Evolutionary conservation across 2,797 vertebrate genomes (phyloP).

Genomic region (Phyllotis vaccarum): DNA sequence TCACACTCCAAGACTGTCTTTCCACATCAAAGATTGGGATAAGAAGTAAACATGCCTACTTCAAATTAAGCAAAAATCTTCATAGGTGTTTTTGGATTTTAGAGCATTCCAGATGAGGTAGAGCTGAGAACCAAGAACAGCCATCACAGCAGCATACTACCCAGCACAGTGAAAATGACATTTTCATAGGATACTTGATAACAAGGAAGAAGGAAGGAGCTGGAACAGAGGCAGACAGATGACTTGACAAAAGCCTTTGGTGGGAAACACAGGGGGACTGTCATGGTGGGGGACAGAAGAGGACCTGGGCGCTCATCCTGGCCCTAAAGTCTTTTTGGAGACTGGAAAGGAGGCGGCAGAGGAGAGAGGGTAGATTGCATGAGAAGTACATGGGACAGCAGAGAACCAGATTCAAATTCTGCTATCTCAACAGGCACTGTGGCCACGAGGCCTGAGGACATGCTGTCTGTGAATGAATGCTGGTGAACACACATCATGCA

Average conservation of each 20-base stretch:
- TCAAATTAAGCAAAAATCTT: neutral
- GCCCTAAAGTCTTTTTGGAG: neutral
- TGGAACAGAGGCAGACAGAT: neutral
- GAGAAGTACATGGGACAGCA: neutral
- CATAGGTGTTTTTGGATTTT: neutral
- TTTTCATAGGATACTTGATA: neutral
- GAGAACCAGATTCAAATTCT: neutral
- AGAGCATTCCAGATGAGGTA: neutral
- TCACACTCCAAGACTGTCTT: neutral
- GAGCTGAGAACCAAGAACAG: neutral
- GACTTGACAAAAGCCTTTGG: neutral
- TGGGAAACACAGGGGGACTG: neutral
- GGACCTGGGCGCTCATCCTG: neutral
- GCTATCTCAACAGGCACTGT: rapidly evolving
- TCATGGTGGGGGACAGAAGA: neutral
- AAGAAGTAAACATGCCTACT: neutral
- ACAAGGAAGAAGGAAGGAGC: neutral
- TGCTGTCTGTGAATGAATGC: neutral
- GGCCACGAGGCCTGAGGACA: neutral
- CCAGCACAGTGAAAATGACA: neutral
- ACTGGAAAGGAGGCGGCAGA: neutral
- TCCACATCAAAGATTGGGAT: neutral
- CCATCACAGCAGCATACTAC: neutral
- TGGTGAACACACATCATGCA: neutral
- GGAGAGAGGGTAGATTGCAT: neutral